Base-by-base conservation (phyloP, 2,888 invertebrate species). In the Parelbella ahira region DNA sequence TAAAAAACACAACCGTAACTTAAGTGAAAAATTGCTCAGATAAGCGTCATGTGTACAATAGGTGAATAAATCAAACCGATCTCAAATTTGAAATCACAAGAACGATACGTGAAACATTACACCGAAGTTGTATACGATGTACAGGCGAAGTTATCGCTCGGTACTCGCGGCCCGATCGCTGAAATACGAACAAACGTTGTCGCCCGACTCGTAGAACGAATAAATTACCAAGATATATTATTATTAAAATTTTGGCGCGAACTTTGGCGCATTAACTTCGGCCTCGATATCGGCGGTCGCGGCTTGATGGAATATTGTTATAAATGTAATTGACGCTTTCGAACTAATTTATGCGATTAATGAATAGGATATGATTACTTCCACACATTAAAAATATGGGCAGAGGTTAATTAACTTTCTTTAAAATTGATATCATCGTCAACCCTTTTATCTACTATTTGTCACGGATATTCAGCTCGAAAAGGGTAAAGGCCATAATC, bases 171-270 rank as follows among this genome's bases (percentile, higher is more conserved):
- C 45, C 50, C 58, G 57, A 58, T 54, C 54, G 52, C 47, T 60
- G 55, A 62, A 62, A 60, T 60, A 58, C 61, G 69, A 63, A 65
- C 66, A 66, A 70, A 58, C 68, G 58, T 52, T 55, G 63, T 63
- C 70, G 70, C 63, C 55, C 63, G 67, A 60, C 63, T 63, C 67
- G 63, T 63, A 66, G 66, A 73, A 72, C 76, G 66, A 75, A 84
- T 84, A 86, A 86, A 86, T 86, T 86, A 82, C 72, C 72, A 81
- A 83, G 83, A 86, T 83, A 81, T 84, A 84, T 82, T 83, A 79
- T 83, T 84, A 86, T 83, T 84, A 86, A 84, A 84, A 84, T 84
- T 83, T 81, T 68, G 75, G 61, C 66, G 68, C 70, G 63, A 82
- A 83, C 76, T 83, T 82, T 66, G 63, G 66, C 63, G 68, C 77